Base-by-base conservation (phyloP, 92 coral and sea anemone genomes). In the Palythoa grandiflora region DNA sequence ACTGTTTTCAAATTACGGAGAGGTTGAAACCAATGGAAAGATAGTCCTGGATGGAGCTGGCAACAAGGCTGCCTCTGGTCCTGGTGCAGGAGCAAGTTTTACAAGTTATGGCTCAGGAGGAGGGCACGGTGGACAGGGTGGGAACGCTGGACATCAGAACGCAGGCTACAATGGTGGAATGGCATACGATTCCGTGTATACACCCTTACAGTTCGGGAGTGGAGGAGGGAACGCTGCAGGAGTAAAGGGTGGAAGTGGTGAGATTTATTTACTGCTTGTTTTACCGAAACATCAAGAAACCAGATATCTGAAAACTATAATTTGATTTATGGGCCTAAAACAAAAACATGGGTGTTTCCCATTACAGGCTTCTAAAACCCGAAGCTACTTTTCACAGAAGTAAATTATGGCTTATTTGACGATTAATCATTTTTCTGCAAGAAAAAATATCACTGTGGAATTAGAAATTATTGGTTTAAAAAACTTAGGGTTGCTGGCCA, bases 121-220 rank as follows among this genome's bases (percentile, higher is more conserved):
- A 39, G 94, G 92, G 16, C 90, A 92, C 89, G 94, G 94, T 14
- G 94, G 92, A 6, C 92, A 70, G 37, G 94, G 94, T 6, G 94
- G 92, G 14, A 87, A 75, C 36, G 86, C 83, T n/a, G 87, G 91
- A 16, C 38, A 76, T 15, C 68, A 77, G 17, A 19, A 66, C 15
- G 59, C 38, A 9, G 86, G 90, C 44, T 77, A 21, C 63, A 89
- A 38, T 47, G 79, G 80, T 65, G 94, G 94, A 21, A 53, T 81
- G 68, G 81, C 91, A 15, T 92, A 92, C 70, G 92, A 87, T 40
- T 92, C 94, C 6, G 94, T 92, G n/a, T 92, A 77, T 84, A 89
- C 77, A 87, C 94, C 94, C 8, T 72, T 76, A 38, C 55, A 47
- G 76, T 89, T 89, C 8, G 94, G 94, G 38, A 92, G 94, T 87